Conservation (phyloP, 1,140 invertebrate species). For the Heterodera carotae region DNA sequence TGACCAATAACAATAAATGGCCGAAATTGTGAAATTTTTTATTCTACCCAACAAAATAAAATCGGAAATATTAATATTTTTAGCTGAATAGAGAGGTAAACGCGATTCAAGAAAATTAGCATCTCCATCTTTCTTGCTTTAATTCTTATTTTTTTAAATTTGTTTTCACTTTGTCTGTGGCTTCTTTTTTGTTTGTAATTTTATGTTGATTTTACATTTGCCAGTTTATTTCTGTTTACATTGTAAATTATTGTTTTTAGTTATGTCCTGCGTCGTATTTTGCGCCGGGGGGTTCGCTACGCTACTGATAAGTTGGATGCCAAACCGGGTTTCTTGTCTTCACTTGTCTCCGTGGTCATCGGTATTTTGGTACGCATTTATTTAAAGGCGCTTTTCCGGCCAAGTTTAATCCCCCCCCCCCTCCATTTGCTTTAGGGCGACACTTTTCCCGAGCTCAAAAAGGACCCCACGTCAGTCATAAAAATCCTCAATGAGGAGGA, state of each 20-base stretch:
- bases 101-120: no score
- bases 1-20: no score
- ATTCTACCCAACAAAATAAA: no score
- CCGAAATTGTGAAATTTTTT: no score
- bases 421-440: conserved; percentile 71
- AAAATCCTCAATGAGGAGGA: conserved; percentile 98
- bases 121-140: neutral
- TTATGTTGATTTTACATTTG: no score
- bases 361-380: conserved; percentile 65
- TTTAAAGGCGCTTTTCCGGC: no score
- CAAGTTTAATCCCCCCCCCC: no score
- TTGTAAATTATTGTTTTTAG: conserved; percentile 65
- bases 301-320: conserved; percentile 93
- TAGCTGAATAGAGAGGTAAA: no score
- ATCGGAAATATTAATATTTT: no score
- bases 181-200: no score
- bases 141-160: neutral
- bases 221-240: neutral
- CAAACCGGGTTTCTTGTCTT: conserved; percentile 88
- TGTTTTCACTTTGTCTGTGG: no score
- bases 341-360: conserved; percentile 83
- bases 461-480: conserved; percentile 81
- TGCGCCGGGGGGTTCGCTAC: conserved; percentile 87
- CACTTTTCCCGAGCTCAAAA: conserved; percentile 89
- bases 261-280: conserved; percentile 84